Conservation (phyloP, 92 coral and sea anemone genomes). For the Isaurus tuberculatus region DNA sequence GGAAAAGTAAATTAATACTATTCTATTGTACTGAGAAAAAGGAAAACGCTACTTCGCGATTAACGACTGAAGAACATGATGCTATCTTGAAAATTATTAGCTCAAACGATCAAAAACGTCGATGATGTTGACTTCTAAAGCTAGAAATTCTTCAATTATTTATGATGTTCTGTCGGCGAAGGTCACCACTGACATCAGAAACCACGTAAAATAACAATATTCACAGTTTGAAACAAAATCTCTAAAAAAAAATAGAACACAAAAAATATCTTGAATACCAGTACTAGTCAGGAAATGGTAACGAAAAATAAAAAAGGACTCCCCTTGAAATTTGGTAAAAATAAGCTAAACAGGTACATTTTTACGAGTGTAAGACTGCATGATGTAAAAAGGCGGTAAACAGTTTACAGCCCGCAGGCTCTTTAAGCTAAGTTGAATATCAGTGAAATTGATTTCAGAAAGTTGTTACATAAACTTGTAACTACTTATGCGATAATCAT, state of each 20-base stretch:
- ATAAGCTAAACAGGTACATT: neutral
- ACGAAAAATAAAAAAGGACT: neutral
- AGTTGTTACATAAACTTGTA: neutral
- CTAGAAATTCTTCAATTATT: constrained; percentile 1
- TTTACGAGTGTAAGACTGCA: neutral
- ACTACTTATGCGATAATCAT: neutral
- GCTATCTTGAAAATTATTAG: neutral
- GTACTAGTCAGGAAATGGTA: neutral
- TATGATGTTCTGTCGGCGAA: neutral
- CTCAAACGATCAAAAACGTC: neutral
- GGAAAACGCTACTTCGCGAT: neutral
- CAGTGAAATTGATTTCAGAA: neutral
- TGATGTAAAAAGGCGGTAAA: neutral
- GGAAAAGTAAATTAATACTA: too few relatives aligned
- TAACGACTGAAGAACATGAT: neutral
- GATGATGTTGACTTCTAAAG: neutral
- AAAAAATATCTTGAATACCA: neutral
- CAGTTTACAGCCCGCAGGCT: constrained; percentile 1
- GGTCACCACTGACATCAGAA: neutral
- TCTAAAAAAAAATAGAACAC: neutral
- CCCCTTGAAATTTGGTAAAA: neutral
- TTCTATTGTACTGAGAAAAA: neutral
- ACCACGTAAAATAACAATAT: neutral
- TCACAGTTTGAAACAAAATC: neutral
- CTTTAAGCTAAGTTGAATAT: neutral